Conservation (phyloP, 2,797 vertebrate species). For the Hoplostethus mediterraneus region DNA sequence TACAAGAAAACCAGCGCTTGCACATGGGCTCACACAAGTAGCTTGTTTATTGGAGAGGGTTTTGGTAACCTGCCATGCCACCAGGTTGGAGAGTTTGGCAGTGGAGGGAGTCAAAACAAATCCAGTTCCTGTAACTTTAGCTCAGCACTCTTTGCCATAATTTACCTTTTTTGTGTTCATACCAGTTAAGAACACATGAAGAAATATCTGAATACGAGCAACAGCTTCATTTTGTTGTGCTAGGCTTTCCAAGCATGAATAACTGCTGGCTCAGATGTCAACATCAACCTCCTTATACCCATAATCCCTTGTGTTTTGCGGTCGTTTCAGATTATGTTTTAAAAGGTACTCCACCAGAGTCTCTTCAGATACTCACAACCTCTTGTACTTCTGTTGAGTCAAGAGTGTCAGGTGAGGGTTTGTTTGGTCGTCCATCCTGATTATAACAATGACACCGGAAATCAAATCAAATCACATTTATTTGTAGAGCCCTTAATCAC, state of each 20-base stretch:
- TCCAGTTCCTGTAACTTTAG: background rate
- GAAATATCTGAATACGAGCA: conserved; percentile 26
- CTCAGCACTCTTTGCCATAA: conserved; percentile 20
- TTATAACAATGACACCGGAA: too few species aligned
- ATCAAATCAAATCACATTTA: too few species aligned
- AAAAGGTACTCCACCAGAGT: too few species aligned
- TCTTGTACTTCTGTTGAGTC: too few species aligned
- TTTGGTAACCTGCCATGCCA: conserved; percentile 2
- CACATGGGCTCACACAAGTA: background rate
- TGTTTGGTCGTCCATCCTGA: too few species aligned
- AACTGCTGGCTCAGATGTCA: conserved; percentile 55
- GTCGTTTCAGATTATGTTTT: too few species aligned
- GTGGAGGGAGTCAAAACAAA: conserved; percentile 9
- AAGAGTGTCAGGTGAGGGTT: too few species aligned
- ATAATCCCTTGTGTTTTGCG: too few species aligned
- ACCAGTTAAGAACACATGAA: conserved; percentile 29
- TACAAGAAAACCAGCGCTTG: background rate
- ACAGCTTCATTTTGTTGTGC: conserved; percentile 53
- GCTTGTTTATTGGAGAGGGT: background rate
- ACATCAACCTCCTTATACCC: conserved; percentile 17
- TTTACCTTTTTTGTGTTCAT: conserved; percentile 47
- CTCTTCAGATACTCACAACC: too few species aligned
- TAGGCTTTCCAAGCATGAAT: conserved; percentile 56
- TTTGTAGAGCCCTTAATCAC: too few species aligned
- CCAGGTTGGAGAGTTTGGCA: conserved; percentile 9